Evolutionary conservation across 2,797 vertebrate genomes (phyloP).

Genomic region (Microchirus variegatus): DNA sequence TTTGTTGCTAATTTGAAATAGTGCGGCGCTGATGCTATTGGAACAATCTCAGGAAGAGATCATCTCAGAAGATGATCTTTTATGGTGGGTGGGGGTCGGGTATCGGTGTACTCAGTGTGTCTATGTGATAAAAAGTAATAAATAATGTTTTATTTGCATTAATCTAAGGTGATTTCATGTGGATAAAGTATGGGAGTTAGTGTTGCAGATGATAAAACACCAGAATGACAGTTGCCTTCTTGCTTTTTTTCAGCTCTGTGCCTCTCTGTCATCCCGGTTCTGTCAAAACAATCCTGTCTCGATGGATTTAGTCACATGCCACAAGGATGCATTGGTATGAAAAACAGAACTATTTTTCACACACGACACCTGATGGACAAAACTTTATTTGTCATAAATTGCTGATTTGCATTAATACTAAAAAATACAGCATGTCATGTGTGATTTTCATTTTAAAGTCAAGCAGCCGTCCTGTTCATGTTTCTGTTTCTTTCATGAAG

Average conservation of each 20-base stretch:
- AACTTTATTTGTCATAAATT: not conserved
- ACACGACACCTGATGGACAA: not conserved
- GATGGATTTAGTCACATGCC: accelerated
- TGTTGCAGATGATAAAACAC: constrained; percentile 1
- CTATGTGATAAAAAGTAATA: no score
- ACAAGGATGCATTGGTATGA: constrained; percentile 24
- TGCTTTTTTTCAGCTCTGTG: constrained; percentile 58
- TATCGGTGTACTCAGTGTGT: not conserved
- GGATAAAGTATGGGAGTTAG: not conserved
- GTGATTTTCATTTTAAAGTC: not conserved
- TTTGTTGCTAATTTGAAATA: constrained; percentile 30
- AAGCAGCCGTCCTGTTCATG: no score
- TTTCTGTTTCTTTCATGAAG: constrained; percentile 39
- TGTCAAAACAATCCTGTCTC: accelerated
- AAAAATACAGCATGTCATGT: not conserved
- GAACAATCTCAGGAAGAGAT: constrained; percentile 63
- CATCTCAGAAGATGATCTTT: constrained; percentile 2
- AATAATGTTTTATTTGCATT: not conserved
- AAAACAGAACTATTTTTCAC: not conserved
- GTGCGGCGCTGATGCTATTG: constrained; percentile 17
- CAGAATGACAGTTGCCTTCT: constrained; percentile 5
- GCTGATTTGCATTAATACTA: not conserved
- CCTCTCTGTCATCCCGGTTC: not conserved
- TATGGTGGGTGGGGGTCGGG: not conserved
- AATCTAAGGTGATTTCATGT: not conserved